A percentile compares a stretch with the other conserved stretches of the same genome.
Evolutionary conservation across 2,888 invertebrate species (phyloP).

Genomic region (Cyclophora punctaria): DNA sequence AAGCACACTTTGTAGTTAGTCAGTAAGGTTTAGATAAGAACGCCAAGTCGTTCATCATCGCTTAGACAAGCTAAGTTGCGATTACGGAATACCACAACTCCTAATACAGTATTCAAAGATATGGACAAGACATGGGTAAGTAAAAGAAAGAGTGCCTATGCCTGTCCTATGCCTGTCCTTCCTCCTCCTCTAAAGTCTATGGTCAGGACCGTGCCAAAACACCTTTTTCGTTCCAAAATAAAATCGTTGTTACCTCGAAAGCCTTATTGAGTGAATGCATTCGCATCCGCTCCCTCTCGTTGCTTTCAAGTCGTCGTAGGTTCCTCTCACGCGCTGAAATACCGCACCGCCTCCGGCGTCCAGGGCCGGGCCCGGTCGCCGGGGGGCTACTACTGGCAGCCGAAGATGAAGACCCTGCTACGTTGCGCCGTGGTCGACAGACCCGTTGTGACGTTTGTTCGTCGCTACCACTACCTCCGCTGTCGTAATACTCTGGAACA

Average conservation of each 20-base stretch:
- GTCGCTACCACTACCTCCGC: conserved; percentile 52
- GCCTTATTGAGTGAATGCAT: conserved; percentile 95
- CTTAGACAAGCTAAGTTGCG: too few relatives aligned
- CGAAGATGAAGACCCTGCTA: conserved; percentile 45
- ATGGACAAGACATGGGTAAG: too few relatives aligned
- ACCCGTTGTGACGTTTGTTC: conserved; percentile 42
- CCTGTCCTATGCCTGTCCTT: too few relatives aligned
- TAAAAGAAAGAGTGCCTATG: too few relatives aligned
- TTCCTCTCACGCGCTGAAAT: conserved; percentile 90
- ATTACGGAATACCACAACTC: too few relatives aligned
- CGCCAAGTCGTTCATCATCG: too few relatives aligned
- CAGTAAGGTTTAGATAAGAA: too few relatives aligned
- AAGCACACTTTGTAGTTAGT: too few relatives aligned
- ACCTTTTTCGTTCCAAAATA: too few relatives aligned
- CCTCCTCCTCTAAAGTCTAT: too few relatives aligned
- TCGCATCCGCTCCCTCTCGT: conserved; percentile 92
- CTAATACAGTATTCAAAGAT: too few relatives aligned
- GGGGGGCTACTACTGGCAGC: conserved; percentile 26
- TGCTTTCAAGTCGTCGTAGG: conserved; percentile 89
- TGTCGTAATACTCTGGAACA: conserved; percentile 58
- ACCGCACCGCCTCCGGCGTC: conserved; percentile 81
- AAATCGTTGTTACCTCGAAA: conserved; percentile 79
- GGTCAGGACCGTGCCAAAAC: too few relatives aligned
- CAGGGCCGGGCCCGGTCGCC: conserved; percentile 39
- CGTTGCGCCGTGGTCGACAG: conserved; percentile 43